Percentiles rank a stretch among this genome's conserved stretches.
Conservation (phyloP, 2,797 vertebrate genomes). For the Lepus townsendii region DNA sequence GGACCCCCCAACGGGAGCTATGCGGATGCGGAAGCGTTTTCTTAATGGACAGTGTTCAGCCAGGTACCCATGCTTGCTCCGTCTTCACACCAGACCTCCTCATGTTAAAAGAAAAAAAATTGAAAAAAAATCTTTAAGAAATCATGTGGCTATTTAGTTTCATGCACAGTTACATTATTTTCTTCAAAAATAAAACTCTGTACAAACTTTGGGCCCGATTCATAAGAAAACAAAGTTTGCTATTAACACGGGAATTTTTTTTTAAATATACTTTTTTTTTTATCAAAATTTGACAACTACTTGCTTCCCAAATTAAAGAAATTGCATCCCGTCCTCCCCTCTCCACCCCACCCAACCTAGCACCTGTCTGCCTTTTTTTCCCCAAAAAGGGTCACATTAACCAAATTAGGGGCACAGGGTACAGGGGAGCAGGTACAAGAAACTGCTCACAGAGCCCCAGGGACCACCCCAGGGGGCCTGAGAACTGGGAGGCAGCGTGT, state of each 20-base stretch:
- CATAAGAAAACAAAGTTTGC: constrained; percentile 90
- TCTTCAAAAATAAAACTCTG: constrained; percentile 89
- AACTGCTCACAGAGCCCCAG: neutral
- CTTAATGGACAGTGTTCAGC: constrained; percentile 86
- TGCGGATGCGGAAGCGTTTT: constrained; percentile 77
- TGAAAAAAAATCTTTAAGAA: constrained; percentile 80
- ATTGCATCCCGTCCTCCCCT: neutral
- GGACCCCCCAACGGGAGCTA: constrained; percentile 74
- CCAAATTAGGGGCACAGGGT: neutral
- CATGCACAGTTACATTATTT: constrained; percentile 90
- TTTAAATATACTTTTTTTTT: constrained; percentile 66
- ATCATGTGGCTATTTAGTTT: constrained; percentile 90
- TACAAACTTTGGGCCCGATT: constrained; percentile 92
- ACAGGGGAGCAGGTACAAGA: constrained; percentile 12
- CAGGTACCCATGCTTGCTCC: constrained; percentile 90
- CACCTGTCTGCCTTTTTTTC: constrained; percentile 69
- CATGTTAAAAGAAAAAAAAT: constrained; percentile 82
- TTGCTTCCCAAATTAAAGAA: constrained; percentile 63
- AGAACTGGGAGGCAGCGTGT: neutral
- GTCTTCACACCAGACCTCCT: constrained; percentile 90
- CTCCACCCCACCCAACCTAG: neutral
- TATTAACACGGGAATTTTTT: constrained; percentile 90
- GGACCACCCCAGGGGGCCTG: neutral
- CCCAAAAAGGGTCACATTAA: constrained; percentile 22
- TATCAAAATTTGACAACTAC: constrained; percentile 77